Conservation (phyloP, 2,113 vertebrate species). For the Castor canadensis region DNA sequence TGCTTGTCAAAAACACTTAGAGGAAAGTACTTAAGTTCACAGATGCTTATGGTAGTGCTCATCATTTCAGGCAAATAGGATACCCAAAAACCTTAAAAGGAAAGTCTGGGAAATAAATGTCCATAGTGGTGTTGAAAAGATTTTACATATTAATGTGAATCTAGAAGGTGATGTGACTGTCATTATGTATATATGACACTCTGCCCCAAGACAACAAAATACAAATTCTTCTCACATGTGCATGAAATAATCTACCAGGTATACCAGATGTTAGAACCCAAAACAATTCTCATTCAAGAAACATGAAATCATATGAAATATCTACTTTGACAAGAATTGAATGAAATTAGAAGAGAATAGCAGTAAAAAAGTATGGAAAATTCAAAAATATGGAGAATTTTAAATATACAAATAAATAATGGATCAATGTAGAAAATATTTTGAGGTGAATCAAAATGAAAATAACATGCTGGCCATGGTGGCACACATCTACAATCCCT, state of each 20-base stretch:
- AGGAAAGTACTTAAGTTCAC: neutral
- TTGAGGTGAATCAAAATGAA: neutral
- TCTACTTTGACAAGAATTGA: neutral
- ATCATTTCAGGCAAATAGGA: neutral
- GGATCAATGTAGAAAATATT: neutral
- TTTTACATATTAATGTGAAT: neutral
- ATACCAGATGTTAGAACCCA: neutral
- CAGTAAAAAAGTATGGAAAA: neutral
- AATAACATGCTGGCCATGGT: neutral
- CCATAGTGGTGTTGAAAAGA: neutral
- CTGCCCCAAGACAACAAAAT: neutral
- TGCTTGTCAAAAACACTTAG: neutral
- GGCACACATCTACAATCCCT: neutral
- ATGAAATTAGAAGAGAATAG: neutral
- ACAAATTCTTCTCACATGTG: neutral
- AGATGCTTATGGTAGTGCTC: neutral
- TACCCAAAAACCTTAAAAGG: neutral
- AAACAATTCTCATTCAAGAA: neutral
- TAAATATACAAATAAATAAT: neutral
- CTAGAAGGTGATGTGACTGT: neutral
- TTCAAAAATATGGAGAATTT: neutral
- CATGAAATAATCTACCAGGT: neutral
- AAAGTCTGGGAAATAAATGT: neutral
- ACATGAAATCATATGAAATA: neutral
- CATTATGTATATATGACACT: neutral